A percentile compares a stretch with the other conserved stretches of the same genome.
phyloP scores from a whole-genome alignment of 2,797 vertebrate species.

The Furcifer pardalis region DNA sequence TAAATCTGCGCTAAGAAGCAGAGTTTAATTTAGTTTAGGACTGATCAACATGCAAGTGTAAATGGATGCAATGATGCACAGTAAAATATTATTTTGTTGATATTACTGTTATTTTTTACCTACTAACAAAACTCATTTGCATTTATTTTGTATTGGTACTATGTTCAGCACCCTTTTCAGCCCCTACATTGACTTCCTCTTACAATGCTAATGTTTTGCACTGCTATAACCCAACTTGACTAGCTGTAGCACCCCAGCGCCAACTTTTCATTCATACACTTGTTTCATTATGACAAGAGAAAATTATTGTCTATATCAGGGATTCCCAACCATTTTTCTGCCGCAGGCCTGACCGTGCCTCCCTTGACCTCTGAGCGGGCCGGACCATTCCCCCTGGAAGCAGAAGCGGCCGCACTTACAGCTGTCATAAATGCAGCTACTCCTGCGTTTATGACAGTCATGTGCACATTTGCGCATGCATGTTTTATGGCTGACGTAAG shows the following conservation, averaged over 20 bases:
- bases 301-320: background rate
- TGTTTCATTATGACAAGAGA: background rate
- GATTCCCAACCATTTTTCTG: no score
- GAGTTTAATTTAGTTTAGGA: background rate
- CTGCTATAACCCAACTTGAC: background rate
- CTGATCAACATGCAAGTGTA: no score
- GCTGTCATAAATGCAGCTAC: no score
- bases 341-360: no score
- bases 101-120: no score
- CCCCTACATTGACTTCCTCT: background rate
- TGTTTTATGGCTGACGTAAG: no score
- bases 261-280: background rate
- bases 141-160: background rate
- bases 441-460: no score
- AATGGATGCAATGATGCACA: no score
- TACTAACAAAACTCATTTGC: background rate
- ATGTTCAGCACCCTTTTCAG: background rate
- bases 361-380: no score
- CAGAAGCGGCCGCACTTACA: no score
- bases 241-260: background rate
- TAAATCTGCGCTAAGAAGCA: background rate
- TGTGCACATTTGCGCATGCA: no score
- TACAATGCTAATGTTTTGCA: background rate
- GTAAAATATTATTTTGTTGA: background rate
- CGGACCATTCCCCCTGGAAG: no score